Evolutionary conservation across 2,888 invertebrate genomes (phyloP).

Genomic region (Pachymerium ferrugineum): DNA sequence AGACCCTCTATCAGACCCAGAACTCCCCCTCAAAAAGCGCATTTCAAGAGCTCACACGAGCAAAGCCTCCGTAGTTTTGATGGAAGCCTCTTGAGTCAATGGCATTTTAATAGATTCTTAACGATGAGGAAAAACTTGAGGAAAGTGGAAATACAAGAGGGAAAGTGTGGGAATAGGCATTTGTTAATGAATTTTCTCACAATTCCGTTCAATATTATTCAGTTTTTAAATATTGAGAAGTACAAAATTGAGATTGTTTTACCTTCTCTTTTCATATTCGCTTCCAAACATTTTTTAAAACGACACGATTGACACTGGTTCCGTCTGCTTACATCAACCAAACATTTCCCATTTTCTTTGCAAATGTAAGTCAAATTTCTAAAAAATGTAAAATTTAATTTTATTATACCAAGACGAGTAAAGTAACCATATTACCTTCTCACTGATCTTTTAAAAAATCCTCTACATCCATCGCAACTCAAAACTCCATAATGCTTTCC

Average conservation of each 20-base stretch:
- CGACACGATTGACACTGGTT: constrained; percentile 95
- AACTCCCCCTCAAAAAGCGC: background rate
- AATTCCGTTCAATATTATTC: too few relatives aligned
- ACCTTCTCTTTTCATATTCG: constrained; percentile 94
- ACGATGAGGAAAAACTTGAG: constrained; percentile 7
- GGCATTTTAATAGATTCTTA: constrained; percentile 3
- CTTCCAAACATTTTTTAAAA: constrained; percentile 81
- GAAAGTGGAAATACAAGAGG: too few relatives aligned
- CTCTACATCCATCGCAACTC: constrained; percentile 82
- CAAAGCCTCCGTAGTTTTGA: constrained; percentile 13
- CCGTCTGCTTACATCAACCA: constrained; percentile 83
- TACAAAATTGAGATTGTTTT: too few relatives aligned
- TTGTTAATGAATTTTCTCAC: background rate
- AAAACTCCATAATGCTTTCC: constrained; percentile 88
- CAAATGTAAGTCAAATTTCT: constrained; percentile 87
- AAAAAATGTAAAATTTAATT: constrained; percentile 38
- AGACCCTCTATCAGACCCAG: background rate
- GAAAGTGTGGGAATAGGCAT: background rate
- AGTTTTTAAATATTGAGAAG: too few relatives aligned
- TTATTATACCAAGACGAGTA: background rate
- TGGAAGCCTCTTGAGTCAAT: constrained; percentile 8
- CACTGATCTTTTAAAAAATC: constrained; percentile 90
- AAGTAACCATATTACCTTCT: constrained; percentile 57
- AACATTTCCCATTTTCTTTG: constrained; percentile 78
- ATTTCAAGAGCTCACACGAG: background rate